Conservation (phyloP, 2,113 vertebrate genomes). For the Eulemur rufifrons region DNA sequence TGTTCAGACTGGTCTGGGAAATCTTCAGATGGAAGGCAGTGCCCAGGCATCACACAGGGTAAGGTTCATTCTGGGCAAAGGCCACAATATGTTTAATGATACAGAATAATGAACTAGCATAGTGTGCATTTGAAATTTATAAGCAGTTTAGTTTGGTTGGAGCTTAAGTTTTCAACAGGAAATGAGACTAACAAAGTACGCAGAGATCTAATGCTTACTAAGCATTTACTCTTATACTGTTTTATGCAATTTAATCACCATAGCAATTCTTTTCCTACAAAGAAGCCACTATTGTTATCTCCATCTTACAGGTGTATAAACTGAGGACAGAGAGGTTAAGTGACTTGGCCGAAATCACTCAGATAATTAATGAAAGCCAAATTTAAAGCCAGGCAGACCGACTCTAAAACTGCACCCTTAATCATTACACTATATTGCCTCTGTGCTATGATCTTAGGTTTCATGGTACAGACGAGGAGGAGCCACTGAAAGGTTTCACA, state of each 20-base stretch:
- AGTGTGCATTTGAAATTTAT: background rate
- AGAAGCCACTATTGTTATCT: background rate
- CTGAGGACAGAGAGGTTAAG: background rate
- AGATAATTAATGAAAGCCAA: background rate
- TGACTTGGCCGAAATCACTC: background rate
- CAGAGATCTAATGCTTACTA: background rate
- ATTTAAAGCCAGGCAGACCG: background rate
- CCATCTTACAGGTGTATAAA: background rate
- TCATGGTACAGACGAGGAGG: background rate
- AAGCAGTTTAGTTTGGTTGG: background rate
- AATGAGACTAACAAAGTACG: background rate
- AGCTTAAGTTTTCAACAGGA: constrained; percentile 2
- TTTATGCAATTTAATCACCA: background rate
- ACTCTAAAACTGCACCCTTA: background rate
- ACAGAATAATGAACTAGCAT: background rate
- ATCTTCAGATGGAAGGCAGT: constrained; percentile 5
- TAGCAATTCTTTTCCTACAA: background rate
- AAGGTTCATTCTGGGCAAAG: background rate
- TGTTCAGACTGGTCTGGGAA: background rate
- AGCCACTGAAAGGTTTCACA: background rate
- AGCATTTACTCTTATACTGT: background rate
- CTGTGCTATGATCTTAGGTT: background rate
- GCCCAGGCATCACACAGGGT: background rate
- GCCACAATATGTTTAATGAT: background rate
- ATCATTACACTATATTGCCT: background rate